Evolutionary conservation across 2,113 vertebrate genomes (phyloP), one percentile per base, ranked within the genome.

Genomic region (Lamprotornis superbus): DNA sequence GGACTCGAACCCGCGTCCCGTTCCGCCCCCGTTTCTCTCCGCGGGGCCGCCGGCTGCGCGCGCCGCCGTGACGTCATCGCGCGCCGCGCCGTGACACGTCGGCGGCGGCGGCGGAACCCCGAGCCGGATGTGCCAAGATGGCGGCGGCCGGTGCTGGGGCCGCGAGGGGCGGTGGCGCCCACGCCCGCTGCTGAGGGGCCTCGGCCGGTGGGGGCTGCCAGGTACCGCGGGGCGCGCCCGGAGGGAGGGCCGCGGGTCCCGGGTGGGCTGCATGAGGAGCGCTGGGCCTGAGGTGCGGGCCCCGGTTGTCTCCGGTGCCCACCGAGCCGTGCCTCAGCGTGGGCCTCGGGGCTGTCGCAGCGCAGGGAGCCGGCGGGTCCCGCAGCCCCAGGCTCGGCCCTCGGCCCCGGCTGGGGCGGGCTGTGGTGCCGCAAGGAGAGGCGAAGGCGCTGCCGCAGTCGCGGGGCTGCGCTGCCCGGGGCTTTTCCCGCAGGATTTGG

Each of bases 51-150:
- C 11, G 42, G 11, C 10, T 20, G 61, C 39, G 18, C 59, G 59
- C 81, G 68, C 39, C 75, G 64, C 19, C 2, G 28, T 89, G 93
- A n/a, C 94, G 97, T 96, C 92, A 96, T 27, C 69, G 44, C 94
- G 94, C 84, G 65, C 30, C 67, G 84, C 63, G 90, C 16, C 59
- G 96, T 98, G 98, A 98, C 99, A 99, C 98, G 99, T 99, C 97
- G 98, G 98, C 97, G 97, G 89, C 47, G 47, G 89, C 49, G 49
- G 89, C 79, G 79, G 77, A 68, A 75, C 68, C 15, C 6, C 37
- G 73, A 98, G 97, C 98, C 98, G 98, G 98, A 98, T 98, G 98
- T 98, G 33, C 97, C 98, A 98, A 99, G 98, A 99, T 98, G 98
- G 98, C 95, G 63, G 75, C 15, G 46, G 56, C 69, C 33, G 71